phyloP scores from a whole-genome alignment of 2,888 invertebrate species.

The Campoplex nolae region DNA sequence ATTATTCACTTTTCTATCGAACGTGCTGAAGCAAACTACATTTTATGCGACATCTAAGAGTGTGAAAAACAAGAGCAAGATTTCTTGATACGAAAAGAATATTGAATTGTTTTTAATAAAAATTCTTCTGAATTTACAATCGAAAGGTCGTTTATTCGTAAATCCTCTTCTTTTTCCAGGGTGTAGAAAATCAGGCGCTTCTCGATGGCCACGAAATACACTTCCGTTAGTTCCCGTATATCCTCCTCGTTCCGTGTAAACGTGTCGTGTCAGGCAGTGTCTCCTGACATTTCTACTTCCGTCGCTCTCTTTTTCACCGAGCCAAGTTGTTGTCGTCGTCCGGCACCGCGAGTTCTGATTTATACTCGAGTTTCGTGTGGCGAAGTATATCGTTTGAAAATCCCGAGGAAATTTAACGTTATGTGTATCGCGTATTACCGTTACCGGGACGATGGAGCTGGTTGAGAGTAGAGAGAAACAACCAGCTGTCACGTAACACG shows the following conservation, averaged over 20 bases:
- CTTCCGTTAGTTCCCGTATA: conserved; percentile 36
- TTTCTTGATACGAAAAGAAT: background rate
- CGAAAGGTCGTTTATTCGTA: background rate
- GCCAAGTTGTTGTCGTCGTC: conserved; percentile 52
- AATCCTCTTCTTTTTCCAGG: background rate
- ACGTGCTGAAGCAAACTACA: too few relatives aligned
- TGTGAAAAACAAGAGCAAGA: background rate
- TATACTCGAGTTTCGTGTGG: conserved; percentile 63
- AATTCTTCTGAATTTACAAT: background rate
- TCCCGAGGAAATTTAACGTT: conserved; percentile 32
- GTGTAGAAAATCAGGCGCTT: conserved; percentile 15
- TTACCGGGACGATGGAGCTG: conserved; percentile 39
- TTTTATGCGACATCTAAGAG: background rate
- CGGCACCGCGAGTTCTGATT: conserved; percentile 61
- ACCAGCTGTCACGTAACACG: conserved; percentile 65
- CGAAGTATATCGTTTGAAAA: conserved; percentile 64
- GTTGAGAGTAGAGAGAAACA: conserved; percentile 59
- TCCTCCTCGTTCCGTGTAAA: conserved; percentile 51
- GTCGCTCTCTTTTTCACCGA: conserved; percentile 44
- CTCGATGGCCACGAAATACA: conserved; percentile 29
- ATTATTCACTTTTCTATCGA: too few relatives aligned
- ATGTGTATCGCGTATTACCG: conserved; percentile 25
- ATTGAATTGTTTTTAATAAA: background rate
- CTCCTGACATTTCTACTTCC: conserved; percentile 56
- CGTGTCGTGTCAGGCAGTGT: conserved; percentile 66